Evolutionary conservation across 2,797 vertebrate species (phyloP).

Genomic region (Leucoraja ocellata): DNA sequence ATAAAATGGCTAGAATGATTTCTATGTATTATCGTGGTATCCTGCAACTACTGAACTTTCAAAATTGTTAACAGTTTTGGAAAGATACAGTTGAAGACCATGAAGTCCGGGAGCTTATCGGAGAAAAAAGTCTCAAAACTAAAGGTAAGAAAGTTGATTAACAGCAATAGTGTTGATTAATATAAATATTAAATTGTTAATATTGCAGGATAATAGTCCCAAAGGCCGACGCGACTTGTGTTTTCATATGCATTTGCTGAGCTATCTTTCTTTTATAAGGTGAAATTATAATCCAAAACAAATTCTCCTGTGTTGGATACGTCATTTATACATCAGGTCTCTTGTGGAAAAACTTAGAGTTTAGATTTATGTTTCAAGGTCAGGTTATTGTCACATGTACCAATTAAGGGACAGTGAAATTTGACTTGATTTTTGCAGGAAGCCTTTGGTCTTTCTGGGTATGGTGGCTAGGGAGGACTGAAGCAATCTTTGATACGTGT

Average conservation of each 20-base stretch:
- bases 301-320: too few species aligned
- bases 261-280: neutral
- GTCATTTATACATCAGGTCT: neutral
- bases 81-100: constrained; percentile 35
- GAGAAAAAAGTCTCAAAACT: constrained; percentile 33
- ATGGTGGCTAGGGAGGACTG: too few species aligned
- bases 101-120: constrained; percentile 26
- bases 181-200: neutral
- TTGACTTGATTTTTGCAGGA: neutral
- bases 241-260: neutral
- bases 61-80: constrained; percentile 37
- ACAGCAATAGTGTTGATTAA: neutral
- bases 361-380: neutral
- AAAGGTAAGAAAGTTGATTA: constrained; percentile 25
- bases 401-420: too few species aligned
- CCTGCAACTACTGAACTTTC: neutral
- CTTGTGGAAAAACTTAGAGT: neutral
- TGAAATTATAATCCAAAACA: neutral
- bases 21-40: neutral
- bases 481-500: neutral
- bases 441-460: too few species aligned
- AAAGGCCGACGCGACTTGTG: neutral
- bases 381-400: too few species aligned
- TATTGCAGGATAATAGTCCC: neutral
- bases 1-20: neutral